Percentiles rank a stretch among this genome's conserved stretches.
Conservation (phyloP, 2,113 vertebrate genomes). For the Onychostoma macrolepis region DNA sequence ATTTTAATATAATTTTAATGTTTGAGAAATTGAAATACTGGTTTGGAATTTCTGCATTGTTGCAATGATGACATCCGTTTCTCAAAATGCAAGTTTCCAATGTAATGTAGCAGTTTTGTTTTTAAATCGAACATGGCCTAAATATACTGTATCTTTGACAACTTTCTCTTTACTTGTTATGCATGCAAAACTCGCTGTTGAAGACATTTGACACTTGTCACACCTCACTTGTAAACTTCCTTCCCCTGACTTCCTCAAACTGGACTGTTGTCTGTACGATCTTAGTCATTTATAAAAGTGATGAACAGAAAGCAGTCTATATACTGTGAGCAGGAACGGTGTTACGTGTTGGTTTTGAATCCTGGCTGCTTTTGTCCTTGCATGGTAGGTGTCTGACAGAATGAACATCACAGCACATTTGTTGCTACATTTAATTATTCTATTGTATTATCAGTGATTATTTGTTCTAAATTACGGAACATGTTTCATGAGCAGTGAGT, state of each 20-base stretch:
- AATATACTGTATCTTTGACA: background rate
- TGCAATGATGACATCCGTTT: background rate
- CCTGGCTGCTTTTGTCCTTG: background rate
- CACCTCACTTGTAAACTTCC: conserved; percentile 46
- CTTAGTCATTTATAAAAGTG: background rate
- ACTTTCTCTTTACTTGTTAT: background rate
- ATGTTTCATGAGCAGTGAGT: background rate
- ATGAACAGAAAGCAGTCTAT: background rate
- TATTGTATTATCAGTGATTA: background rate
- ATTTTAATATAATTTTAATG: background rate
- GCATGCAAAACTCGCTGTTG: background rate
- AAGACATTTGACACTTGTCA: background rate
- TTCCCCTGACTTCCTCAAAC: conserved; percentile 44
- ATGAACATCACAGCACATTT: background rate
- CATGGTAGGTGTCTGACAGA: conserved; percentile 31
- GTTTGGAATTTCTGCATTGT: background rate
- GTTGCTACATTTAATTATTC: background rate
- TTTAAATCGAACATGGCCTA: background rate
- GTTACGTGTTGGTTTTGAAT: background rate
- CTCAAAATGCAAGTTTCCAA: background rate
- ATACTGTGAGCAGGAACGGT: background rate
- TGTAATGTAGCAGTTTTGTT: background rate
- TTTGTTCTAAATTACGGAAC: background rate
- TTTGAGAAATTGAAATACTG: background rate
- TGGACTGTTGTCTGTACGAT: background rate